Conservation (phyloP, 1,140 invertebrate species). For the Lepidurus packardi region DNA sequence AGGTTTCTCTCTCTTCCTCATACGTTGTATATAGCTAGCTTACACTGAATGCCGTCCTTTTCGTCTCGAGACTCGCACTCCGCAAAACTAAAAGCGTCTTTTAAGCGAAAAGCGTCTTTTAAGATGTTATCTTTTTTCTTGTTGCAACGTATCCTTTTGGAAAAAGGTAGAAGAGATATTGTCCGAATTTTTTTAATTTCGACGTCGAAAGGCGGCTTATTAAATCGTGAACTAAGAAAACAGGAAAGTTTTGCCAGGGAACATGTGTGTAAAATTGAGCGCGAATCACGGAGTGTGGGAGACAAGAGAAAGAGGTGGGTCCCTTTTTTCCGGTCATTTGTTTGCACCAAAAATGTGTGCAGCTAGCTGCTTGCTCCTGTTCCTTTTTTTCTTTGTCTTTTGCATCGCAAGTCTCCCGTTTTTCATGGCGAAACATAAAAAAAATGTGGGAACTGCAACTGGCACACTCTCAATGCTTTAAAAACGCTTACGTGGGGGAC, state of each 20-base stretch:
- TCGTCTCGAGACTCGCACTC: not conserved
- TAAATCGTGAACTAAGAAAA: too few species aligned
- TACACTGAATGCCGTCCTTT: not conserved
- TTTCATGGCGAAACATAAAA: not conserved
- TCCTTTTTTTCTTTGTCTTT: not conserved
- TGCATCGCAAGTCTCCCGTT: not conserved
- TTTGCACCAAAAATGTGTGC: not conserved
- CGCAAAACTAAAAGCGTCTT: not conserved
- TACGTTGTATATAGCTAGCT: not conserved
- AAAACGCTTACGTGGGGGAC: not conserved
- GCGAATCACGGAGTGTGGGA: too few species aligned
- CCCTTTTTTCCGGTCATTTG: not conserved
- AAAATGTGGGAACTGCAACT: slow-evolving; percentile 14
- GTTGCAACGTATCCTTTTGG: too few species aligned
- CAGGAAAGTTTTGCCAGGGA: too few species aligned
- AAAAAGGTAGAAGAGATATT: too few species aligned
- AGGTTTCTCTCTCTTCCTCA: slow-evolving; percentile 6
- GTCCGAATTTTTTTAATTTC: too few species aligned
- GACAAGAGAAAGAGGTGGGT: too few species aligned
- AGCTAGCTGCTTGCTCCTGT: not conserved
- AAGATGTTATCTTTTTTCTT: not conserved
- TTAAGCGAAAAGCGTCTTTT: not conserved
- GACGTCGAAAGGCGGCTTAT: too few species aligned
- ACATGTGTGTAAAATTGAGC: too few species aligned
- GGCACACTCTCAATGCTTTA: not conserved